Conservation (phyloP, 2,113 vertebrate genomes). For the Saccopteryx bilineata region DNA sequence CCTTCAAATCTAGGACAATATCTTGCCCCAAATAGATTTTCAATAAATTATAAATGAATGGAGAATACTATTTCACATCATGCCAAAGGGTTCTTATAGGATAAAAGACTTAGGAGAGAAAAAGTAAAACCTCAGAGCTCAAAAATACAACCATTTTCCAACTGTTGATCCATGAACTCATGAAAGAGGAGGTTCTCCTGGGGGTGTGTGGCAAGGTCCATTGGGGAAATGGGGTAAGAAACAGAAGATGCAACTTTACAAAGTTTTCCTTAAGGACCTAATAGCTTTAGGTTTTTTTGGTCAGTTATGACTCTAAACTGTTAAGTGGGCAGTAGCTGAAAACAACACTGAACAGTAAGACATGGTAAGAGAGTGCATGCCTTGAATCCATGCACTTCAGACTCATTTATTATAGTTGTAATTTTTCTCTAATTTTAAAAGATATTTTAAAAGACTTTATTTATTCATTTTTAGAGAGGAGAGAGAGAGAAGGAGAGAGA, state of each 20-base stretch:
- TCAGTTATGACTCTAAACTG: slow-evolving; percentile 9
- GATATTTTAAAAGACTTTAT: no score
- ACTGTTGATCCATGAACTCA: not conserved
- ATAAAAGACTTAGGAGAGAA: slow-evolving; percentile 45
- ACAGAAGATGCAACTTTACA: not conserved
- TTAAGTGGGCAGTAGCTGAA: not conserved
- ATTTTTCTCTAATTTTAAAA: not conserved
- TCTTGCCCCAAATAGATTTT: slow-evolving; percentile 55
- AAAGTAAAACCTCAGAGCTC: not conserved
- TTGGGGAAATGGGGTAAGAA: not conserved
- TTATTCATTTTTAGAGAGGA: no score
- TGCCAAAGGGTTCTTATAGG: not conserved
- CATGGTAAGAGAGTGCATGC: not conserved
- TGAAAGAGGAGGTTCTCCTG: not conserved
- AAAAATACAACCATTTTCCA: slow-evolving; percentile 49
- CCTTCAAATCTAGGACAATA: slow-evolving; percentile 42
- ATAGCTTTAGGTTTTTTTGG: slow-evolving; percentile 36
- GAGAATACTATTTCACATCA: slow-evolving; percentile 53
- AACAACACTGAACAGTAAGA: slow-evolving; percentile 14
- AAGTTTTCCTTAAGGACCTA: not conserved
- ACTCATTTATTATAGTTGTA: not conserved
- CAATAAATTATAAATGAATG: slow-evolving; percentile 68
- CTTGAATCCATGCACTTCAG: slow-evolving; percentile 24
- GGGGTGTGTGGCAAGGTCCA: not conserved
- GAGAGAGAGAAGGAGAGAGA: no score